Evolutionary conservation across 30 jellyfish, hydroid and myxozoan genomes (phyloP), one percentile per base, ranked within the genome.

Genomic region (Calvadosia cruxmelitensis): DNA sequence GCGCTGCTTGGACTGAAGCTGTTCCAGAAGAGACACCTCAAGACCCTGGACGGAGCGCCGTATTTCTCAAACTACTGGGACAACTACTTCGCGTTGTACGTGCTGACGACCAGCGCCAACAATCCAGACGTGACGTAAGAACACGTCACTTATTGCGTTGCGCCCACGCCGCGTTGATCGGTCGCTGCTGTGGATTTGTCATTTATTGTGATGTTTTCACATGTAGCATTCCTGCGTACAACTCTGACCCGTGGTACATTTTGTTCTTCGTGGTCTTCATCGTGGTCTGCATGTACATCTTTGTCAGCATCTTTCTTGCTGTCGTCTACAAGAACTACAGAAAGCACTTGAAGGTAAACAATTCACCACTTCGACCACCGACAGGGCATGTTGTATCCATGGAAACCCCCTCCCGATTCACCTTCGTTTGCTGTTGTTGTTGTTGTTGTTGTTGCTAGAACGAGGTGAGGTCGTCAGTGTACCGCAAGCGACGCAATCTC

Each of bases 251-350:
- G 50, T 89, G 98, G 98, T 89, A 81, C 65, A 66, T 86, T 50
- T 33, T 89, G 25, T 89, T 75, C 75, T 89, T 89, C 73, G 78
- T 79, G 28, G 75, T 89, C 31, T 89, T 73, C 90, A 68, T 92
- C 74, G 80, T 89, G 50, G 70, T 89, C 48, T 82, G 94, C 84
- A 89, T 80, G 95, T 89, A 89, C 67, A 80, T 89, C 33, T 89
- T 89, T 63, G 95, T 89, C 79, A 89, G 98, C 64, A 89, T 89
- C 64, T 89, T 89, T 80, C 72, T 89, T 52, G 98, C 98, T 61
- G 98, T 89, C 68, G 94, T 89, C 50, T 89, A 89, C 91, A 77
- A 89, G 79, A 89, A 89, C 53, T 89, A 89, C 80, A 85, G 98
- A 51, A 81, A 81, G 29, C 94, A 89, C 70, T 80, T 89, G 33